Evolutionary conservation across 2,888 invertebrate genomes (phyloP), one percentile per base, ranked within the genome.

Genomic region (Amblyteles armatorius): DNA sequence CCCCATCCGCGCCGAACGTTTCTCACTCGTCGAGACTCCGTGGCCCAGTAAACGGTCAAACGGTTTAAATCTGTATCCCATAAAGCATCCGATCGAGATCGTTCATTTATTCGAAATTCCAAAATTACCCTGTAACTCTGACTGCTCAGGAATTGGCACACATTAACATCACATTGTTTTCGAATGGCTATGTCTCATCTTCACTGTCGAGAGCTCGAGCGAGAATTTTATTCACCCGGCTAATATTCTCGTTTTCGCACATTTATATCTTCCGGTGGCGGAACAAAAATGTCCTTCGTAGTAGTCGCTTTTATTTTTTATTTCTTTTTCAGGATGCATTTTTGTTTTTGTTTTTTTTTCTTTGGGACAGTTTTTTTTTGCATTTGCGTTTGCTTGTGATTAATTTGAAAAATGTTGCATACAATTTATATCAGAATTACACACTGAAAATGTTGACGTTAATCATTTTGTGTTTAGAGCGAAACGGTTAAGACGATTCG

Each of bases 11-110:
- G 57, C 11, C 57, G 57, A 16, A 4, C 57, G 57, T 5, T 11
- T 29, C 71, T 74, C 40, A 72, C 29, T 55, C 55, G 71, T 44
- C 76, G 74, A 79, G 71, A 83, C 83, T 13, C 55, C 74, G 63
- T 76, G 83, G 79, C 83, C 79, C 83, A 79, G 69, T 83, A 52
- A 63, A 48, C 26, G 74, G 60, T 74, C 36, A 57, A 52, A 29
- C 50, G 55, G 68, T 74, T 63, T 13, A 55, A 74, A 68, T 74
- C 52, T 63, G n/a, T 63, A 79, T 67, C 19, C 7, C 55, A 26
- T 40, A 19, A 19, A 33, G 44, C 36, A 52, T 16, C 60, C 69
- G 60, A 63, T 48, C 44, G 74, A 60, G 16, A 29, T 29, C 29
- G 29, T 33, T 33, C 26, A 63, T 63, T 63, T 29, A 63, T 16